Conservation (phyloP, 2,888 invertebrate genomes). For the Lycocerus yunnanus region DNA sequence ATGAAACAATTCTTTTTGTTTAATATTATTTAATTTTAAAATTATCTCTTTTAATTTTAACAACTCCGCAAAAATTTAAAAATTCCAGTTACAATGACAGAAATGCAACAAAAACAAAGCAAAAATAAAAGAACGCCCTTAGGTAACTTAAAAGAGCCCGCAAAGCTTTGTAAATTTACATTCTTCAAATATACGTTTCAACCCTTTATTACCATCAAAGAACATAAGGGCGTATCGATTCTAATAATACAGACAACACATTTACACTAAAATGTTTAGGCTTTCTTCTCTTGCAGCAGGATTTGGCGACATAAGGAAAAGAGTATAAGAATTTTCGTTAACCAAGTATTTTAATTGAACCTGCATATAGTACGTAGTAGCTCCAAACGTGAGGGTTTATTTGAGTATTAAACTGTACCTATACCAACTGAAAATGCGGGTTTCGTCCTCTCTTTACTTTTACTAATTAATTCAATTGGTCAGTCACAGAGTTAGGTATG, state of each 20-base stretch:
- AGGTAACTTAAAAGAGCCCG: conserved; percentile 41
- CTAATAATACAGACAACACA: conserved; percentile 34
- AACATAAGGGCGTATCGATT: conserved; percentile 44
- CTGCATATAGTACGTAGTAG: too few relatives aligned
- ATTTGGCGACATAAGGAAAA: conserved; percentile 17
- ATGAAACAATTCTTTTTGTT: conserved; percentile 16
- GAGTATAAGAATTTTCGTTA: conserved; percentile 19
- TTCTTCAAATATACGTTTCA: conserved; percentile 47
- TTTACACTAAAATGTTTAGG: conserved; percentile 9
- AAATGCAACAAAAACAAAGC: conserved; percentile 29
- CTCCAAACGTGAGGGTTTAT: conserved; percentile 32
- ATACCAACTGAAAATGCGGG: conserved; percentile 53
- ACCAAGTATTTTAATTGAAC: conserved; percentile 6
- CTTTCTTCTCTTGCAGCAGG: conserved; percentile 13
- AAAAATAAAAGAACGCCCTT: conserved; percentile 37
- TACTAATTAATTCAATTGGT: conserved; percentile 51
- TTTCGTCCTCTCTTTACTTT: conserved; percentile 50
- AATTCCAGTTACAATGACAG: conserved; percentile 17
- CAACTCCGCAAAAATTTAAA: conserved; percentile 24
- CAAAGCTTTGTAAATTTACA: conserved; percentile 45
- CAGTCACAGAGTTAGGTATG: conserved; percentile 10
- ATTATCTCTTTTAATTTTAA: conserved; percentile 14
- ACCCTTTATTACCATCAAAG: conserved; percentile 45
- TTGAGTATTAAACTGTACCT: conserved; percentile 47
- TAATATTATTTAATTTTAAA: conserved; percentile 2